Evolutionary conservation across 2,888 invertebrate species (phyloP).

Genomic region (Lomographa bimaculata): DNA sequence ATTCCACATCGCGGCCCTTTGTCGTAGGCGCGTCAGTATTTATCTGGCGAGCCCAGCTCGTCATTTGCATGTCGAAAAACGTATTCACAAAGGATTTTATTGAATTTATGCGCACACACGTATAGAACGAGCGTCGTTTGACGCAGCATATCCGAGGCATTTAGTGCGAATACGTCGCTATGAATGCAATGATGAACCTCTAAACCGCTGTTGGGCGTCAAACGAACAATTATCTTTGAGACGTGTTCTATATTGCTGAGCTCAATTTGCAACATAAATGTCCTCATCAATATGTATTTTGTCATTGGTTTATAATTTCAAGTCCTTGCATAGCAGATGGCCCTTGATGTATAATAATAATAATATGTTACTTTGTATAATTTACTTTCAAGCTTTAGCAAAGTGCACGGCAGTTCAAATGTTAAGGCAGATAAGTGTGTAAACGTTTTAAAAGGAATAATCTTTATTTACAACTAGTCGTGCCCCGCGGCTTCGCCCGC

Average conservation of each 20-base stretch:
- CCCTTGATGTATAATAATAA: neutral
- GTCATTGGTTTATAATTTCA: conserved; percentile 21
- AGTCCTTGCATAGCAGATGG: conserved; percentile 12
- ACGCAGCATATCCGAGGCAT: too few species aligned
- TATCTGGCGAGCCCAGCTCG: conserved; percentile 45
- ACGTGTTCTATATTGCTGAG: conserved; percentile 19
- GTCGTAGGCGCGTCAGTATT: conserved; percentile 32
- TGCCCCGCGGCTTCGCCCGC: too few species aligned
- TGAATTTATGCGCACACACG: conserved; percentile 70
- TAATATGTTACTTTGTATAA: conserved; percentile 1
- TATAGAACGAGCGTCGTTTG: conserved; percentile 31
- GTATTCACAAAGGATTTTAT: conserved; percentile 55
- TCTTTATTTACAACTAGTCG: too few species aligned
- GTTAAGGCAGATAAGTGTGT: too few species aligned
- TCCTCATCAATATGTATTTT: conserved; percentile 30
- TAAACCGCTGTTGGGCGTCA: conserved; percentile 18
- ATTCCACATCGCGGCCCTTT: conserved; percentile 23
- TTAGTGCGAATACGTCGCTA: too few species aligned
- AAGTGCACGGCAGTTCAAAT: too few species aligned
- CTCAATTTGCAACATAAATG: conserved; percentile 30
- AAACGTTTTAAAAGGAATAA: too few species aligned
- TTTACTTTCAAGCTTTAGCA: too few species aligned
- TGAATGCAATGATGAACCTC: conserved; percentile 33
- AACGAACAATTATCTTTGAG: conserved; percentile 23
- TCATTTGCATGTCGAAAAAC: conserved; percentile 54